These are phyloP conservation scores for Sylvilagus bachmani DNA, from an alignment of 2,113 vertebrate species.

Conservation along the genomic window DNA sequence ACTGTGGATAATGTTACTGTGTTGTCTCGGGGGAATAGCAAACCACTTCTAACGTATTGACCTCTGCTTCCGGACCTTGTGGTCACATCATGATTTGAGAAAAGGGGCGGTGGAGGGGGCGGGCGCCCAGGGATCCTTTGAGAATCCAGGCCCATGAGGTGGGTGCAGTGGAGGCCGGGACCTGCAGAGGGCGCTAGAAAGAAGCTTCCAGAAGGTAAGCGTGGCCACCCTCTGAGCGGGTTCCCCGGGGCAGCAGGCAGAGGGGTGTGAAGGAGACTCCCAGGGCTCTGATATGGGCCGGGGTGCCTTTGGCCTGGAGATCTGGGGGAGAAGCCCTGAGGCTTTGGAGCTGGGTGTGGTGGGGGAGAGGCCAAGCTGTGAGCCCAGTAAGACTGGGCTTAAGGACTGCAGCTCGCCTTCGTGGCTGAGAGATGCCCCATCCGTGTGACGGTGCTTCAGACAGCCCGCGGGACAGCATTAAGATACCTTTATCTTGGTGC, in stretches of 20 bases:
- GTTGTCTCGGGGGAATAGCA: not conserved
- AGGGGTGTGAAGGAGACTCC: not conserved
- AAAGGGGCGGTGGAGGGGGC: too few relatives aligned
- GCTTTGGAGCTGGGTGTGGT: not conserved
- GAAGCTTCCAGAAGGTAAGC: not conserved
- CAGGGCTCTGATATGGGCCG: not conserved
- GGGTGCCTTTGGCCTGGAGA: not conserved
- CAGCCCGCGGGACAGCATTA: too few relatives aligned
- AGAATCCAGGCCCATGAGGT: not conserved
- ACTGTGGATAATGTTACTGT: not conserved
- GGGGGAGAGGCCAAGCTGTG: not conserved
- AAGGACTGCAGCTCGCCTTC: not conserved
- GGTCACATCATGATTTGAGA: not conserved
- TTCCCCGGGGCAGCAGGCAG: not conserved
- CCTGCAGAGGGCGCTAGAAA: not conserved
- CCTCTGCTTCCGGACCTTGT: not conserved
- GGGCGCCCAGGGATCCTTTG: not conserved
- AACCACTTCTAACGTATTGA: too few relatives aligned
- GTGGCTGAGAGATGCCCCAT: rapidly evolving
- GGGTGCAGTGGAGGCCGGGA: not conserved
- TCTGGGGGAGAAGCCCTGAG: not conserved
- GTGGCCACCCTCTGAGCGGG: not conserved
- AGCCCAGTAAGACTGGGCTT: not conserved
- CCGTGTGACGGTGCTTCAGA: not conserved
- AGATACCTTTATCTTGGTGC: too few relatives aligned